Conservation (phyloP, 1,140 invertebrate species). For the Sycophila sp. region DNA sequence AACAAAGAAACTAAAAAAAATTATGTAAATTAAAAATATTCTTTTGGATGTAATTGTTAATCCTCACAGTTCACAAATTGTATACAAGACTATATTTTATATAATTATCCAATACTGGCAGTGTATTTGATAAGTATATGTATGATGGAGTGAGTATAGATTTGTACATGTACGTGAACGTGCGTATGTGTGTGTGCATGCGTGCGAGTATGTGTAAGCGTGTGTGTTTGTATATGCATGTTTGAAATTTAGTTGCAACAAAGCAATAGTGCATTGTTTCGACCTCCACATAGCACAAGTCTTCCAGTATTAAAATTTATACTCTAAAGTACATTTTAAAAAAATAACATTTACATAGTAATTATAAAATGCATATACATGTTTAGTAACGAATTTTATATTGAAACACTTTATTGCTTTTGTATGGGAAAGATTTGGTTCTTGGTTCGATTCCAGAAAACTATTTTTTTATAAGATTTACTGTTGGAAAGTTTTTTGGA, state of each 20-base stretch:
- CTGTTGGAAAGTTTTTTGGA: conserved; percentile 14
- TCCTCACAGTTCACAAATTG: conserved; percentile 31
- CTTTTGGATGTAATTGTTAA: conserved; percentile 22
- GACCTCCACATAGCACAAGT: not conserved
- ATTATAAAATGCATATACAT: not conserved
- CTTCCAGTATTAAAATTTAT: conserved; percentile 23
- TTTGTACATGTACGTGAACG: not conserved
- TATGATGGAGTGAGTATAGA: not conserved
- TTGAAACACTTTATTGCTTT: conserved; percentile 2
- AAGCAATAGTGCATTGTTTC: not conserved
- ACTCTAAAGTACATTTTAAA: conserved; percentile 9
- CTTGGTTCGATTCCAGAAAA: conserved; percentile 18
- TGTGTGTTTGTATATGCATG: no score
- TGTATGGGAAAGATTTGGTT: conserved; percentile 8
- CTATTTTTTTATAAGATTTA: conserved; percentile 9
- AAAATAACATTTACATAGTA: not conserved
- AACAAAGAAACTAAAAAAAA: conserved; percentile 42
- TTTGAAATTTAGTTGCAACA: not conserved
- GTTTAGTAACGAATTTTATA: conserved; percentile 11
- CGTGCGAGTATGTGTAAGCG: no score
- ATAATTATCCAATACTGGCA: conserved; percentile 3
- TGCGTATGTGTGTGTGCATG: no score
- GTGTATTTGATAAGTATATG: conserved; percentile 8
- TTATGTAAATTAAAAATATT: conserved; percentile 23
- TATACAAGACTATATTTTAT: conserved; percentile 23